Conservation (phyloP, 1,140 invertebrate genomes). For the Druon quercuslanigerum region DNA sequence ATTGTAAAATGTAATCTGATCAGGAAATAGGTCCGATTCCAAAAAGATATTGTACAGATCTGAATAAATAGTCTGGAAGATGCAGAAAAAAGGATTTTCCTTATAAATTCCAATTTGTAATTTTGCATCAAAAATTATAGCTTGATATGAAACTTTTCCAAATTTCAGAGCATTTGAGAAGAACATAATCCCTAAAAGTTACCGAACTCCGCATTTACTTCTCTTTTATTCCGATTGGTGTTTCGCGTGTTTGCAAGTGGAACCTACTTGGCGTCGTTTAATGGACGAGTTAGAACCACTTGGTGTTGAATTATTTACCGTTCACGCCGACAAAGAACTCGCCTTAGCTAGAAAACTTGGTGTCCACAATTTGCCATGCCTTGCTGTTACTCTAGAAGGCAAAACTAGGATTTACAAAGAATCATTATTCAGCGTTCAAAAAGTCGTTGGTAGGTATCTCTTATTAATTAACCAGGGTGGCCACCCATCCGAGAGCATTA, state of each 20-base stretch:
- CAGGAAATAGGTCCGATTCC: too few relatives aligned
- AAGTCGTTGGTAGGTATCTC: slow-evolving; percentile 81
- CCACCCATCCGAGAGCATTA: too few relatives aligned
- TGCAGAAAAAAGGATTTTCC: too few relatives aligned
- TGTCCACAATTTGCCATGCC: slow-evolving; percentile 86
- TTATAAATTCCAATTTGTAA: background rate
- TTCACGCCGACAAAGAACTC: slow-evolving; percentile 89
- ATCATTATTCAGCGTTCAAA: slow-evolving; percentile 83
- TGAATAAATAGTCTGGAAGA: too few relatives aligned
- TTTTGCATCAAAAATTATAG: slow-evolving; percentile 27
- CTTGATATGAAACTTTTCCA: slow-evolving; percentile 4
- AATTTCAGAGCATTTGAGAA: slow-evolving; percentile 88
- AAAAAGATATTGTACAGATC: too few relatives aligned
- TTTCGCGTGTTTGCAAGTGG: slow-evolving; percentile 90
- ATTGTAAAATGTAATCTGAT: too few relatives aligned
- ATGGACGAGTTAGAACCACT: slow-evolving; percentile 89
- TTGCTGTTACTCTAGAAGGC: slow-evolving; percentile 89
- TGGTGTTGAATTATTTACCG: slow-evolving; percentile 84
- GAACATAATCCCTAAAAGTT: slow-evolving; percentile 88
- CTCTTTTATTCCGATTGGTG: slow-evolving; percentile 96
- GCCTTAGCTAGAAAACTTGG: slow-evolving; percentile 85
- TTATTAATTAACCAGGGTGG: background rate
- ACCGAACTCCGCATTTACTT: slow-evolving; percentile 86
- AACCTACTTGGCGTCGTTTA: slow-evolving; percentile 87
- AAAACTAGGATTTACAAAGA: slow-evolving; percentile 88